Evolutionary conservation across 2,888 invertebrate genomes (phyloP), one percentile per base, ranked within the genome.

Genomic region (Neoascia interrupta): DNA sequence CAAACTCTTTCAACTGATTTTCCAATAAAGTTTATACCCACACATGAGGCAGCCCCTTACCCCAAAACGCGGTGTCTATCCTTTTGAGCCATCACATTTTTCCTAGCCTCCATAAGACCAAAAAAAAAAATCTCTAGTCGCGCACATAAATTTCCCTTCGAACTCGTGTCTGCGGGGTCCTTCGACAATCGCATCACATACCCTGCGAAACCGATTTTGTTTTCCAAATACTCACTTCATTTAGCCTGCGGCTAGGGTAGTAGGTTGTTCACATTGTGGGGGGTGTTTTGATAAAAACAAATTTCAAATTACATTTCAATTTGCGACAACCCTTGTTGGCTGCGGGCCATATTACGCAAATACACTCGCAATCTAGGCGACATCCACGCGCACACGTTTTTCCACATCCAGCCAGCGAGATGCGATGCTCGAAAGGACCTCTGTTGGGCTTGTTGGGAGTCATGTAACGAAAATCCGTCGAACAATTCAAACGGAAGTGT

Each of bases 221-320:
- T 56, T 47, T n/a, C 26, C 56, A 53, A 75, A 70, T 68, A 69
- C 56, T 61, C 68, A 74, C 61, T 79, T 79, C 64, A 61, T 73
- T 79, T 60, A 60, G 70, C 74, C 66, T 70, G 64, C 70, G 70
- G 81, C 60, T 54, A 69, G 43, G 61, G 61, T 45, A 70, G 70
- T 73, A 47, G 63, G 72, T 73, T 64, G 54, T 63, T 69, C 53
- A 49, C 73, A 74, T 51, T 61, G 63, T 54, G 66, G 61, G 75
- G 82, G 81, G 75, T 82, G 81, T 82, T 82, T 82, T 82, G 82
- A 82, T 82, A 82, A 81, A 82, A 82, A 81, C 82, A 82, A 82
- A 81, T 82, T 82, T 81, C 72, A 82, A 82, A 82, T 82, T 82
- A 82, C 81, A 79, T 82, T 82, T 82, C 82, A 82, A 82, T 82